Conservation (phyloP, 2,113 vertebrate species). For the Neopipo cinnamomea region DNA sequence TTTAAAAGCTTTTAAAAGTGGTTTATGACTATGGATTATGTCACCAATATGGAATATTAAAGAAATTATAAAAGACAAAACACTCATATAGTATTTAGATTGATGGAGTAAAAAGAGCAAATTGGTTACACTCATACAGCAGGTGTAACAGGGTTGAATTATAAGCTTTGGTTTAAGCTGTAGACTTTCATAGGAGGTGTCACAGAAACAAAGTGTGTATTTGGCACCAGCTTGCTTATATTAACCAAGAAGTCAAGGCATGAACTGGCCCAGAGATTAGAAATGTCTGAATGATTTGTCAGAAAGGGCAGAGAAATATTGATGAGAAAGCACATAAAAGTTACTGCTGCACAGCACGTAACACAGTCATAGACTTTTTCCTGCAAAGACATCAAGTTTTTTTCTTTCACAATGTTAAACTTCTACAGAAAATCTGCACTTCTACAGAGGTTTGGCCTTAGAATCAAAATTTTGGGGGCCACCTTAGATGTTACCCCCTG, state of each 20-base stretch:
- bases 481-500: background rate
- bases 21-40: background rate
- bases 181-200: background rate
- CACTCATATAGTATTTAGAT: background rate
- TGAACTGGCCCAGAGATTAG: background rate
- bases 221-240: background rate
- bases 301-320: background rate
- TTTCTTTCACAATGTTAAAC: background rate
- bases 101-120: background rate
- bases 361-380: background rate
- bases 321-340: background rate
- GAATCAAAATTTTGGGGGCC: background rate
- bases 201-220: background rate
- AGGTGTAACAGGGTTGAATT: background rate
- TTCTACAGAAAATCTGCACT: background rate
- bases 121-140: background rate
- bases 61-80: background rate
- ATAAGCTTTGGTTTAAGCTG: background rate
- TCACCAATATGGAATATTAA: background rate
- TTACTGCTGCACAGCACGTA: background rate
- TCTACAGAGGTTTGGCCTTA: background rate
- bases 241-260: background rate
- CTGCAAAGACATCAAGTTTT: background rate
- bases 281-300: background rate
- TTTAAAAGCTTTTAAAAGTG: background rate